Evolutionary conservation across 2,113 vertebrate species (phyloP).

Genomic region (Gymnocephalus cernua): DNA sequence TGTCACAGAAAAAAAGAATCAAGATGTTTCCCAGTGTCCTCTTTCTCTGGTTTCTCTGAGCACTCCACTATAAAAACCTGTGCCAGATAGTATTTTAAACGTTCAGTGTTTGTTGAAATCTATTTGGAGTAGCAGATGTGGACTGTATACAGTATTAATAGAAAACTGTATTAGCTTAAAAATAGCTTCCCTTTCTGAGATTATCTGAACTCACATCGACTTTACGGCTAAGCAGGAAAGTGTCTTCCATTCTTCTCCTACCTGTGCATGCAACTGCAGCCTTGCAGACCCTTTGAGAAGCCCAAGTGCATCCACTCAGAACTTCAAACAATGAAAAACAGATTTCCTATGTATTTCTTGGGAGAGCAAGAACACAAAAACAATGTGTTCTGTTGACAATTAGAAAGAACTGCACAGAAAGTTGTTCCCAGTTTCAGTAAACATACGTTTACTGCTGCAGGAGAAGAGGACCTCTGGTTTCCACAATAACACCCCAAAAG

Average conservation of each 20-base stretch:
- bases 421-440: conserved; percentile 62
- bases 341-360: conserved; percentile 56
- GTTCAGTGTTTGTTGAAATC: too few species aligned
- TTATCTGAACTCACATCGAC: too few species aligned
- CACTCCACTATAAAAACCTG: too few species aligned
- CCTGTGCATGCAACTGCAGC: conserved; percentile 41
- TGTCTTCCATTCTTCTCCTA: conserved; percentile 3
- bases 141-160: too few species aligned
- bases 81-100: too few species aligned
- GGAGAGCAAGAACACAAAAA: conserved; percentile 63
- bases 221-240: too few species aligned
- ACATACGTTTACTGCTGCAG: conserved; percentile 42
- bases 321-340: conserved; percentile 69
- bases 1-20: too few species aligned
- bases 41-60: too few species aligned
- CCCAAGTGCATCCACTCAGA: conserved; percentile 38
- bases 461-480: conserved; percentile 40
- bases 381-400: conserved; percentile 65
- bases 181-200: too few species aligned
- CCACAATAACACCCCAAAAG: conserved; percentile 39
- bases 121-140: too few species aligned
- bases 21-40: too few species aligned
- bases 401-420: conserved; percentile 77
- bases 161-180: too few species aligned
- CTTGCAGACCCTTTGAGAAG: background rate